Base-by-base conservation (phyloP, 2,888 invertebrate genomes). In the Plagodis dolabraria region DNA sequence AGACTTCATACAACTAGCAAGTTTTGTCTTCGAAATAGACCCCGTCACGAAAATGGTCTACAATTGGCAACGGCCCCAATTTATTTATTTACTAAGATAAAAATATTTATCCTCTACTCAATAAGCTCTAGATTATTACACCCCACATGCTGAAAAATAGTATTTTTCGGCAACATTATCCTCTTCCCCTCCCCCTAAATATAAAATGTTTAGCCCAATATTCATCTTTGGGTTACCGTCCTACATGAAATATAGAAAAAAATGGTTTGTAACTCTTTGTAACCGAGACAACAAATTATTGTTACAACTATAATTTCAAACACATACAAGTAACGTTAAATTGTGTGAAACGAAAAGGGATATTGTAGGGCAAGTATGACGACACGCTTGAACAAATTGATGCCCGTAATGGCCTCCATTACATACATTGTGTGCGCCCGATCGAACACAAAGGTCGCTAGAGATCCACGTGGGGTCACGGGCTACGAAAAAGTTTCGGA, bases 401-500 rank as follows among this genome's bases (percentile, higher is more conserved):
- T 87, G 86, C 80, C 71, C 82, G 78, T 89, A 88, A 85, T 89
- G 87, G 86, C 76, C 56, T 76, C 86, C 85, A 88, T 88, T 87
- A 87, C 82, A 79, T 78, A 82, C 83, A 84, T 87, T 86, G 85
- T 86, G 85, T 83, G 82, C 83, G 85, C 83, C 81, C 85, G 80
- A 87, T 86, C 85, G 84, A 80, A 86, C 82, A 83, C 73, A 82
- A 84, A 86, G 88, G 85, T 80, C 82, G 78, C 64, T 72, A 69
- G 69, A 69, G 64, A 69, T 62, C 60, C 68, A 60, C 68, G 68
- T 63, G 71, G 79, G 82, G 84, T 82, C 82, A 78, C 72, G 75
- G 40, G 38, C 5, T 75, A 78, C 78, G 74, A 75, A 79, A 80
- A 82, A 80, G 42, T 77, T 77, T 83, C 80, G 80, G 75, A 84